Conservation (phyloP, 1,140 invertebrate genomes). For the Papilio polytes region DNA sequence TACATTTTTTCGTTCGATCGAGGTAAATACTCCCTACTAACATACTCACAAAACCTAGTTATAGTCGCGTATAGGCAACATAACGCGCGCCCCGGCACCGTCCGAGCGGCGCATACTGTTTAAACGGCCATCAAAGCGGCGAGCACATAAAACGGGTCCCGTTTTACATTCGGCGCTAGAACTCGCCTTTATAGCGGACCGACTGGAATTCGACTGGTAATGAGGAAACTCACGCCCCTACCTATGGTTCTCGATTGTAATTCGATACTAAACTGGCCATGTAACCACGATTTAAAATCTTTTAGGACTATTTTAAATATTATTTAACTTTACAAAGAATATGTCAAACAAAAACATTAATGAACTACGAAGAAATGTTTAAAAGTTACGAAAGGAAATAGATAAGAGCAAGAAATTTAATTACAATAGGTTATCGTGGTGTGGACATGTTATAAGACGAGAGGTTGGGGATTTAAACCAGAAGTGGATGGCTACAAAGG, state of each 20-base stretch:
- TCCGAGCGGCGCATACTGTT: slow-evolving; percentile 48
- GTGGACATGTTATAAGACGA: too few relatives aligned
- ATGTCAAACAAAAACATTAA: too few relatives aligned
- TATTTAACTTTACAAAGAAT: not conserved
- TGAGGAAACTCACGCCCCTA: slow-evolving; percentile 63
- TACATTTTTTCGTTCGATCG: not conserved
- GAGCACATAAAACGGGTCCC: slow-evolving; percentile 71
- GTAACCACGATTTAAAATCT: slow-evolving; percentile 8
- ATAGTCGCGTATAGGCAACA: slow-evolving; percentile 21
- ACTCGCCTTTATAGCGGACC: slow-evolving; percentile 65
- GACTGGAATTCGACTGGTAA: slow-evolving; percentile 68
- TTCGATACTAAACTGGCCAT: not conserved
- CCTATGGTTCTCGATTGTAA: slow-evolving; percentile 42
- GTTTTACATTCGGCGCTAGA: slow-evolving; percentile 72
- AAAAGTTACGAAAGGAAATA: too few relatives aligned
- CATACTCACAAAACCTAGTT: not conserved
- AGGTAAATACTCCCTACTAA: not conserved
- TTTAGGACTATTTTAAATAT: not conserved
- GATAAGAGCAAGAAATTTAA: too few relatives aligned
- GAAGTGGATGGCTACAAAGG: too few relatives aligned
- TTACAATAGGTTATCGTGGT: too few relatives aligned
- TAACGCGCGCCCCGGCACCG: slow-evolving; percentile 40
- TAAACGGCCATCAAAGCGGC: slow-evolving; percentile 71
- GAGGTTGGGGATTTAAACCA: too few relatives aligned
- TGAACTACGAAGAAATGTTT: too few relatives aligned